Base-by-base conservation (phyloP, 1,140 invertebrate species). In the Euwallacea similis region DNA sequence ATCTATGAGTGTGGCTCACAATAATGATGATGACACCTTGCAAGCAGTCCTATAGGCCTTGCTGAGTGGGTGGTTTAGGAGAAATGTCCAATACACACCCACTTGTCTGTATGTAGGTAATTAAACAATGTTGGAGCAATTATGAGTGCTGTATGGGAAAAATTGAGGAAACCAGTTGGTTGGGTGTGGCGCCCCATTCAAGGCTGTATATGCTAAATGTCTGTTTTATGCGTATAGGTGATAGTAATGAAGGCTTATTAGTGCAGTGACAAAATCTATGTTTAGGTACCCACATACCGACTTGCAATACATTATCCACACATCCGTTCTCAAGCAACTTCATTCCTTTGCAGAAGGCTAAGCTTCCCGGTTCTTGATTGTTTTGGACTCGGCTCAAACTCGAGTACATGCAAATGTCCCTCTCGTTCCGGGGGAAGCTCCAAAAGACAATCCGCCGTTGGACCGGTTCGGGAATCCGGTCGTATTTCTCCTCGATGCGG, bases 321-420 rank as follows among this genome's bases (percentile, higher is more conserved):
- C 90, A 90, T 76, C 90, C 90, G 63, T 85, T 86, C 81, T 94
- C 91, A 70, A 93, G 86, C 75, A 94, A 86, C 81, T 91, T 90
- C 82, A 94, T 86, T 81, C 93, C 93, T 82, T 91, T 90, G 84
- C 92, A 91, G 84, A 94, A 94, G 76, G 92, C 91, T 74, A 93
- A 85, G 85, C 90, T 92, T 79, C 90, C 89, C 78, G 88, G 88
- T 82, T 93, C 91, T 62, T 81, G 81, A 72, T 77, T 76, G 44
- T 78, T 77, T 59, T 78, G 78, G 66, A 82, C 84, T 69, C 87
- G 85, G 80, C 90, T 88, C 81, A 93, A 86, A 74, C 91, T 93
- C 66, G 91, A 93, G 83, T 95, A 94, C 91, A 94, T 94, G 81
- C 90, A 92, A 80, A 94, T 94, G 84, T 94, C 92, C 77, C 89